phyloP scores from a whole-genome alignment of 2,888 invertebrate species.

The Empis stercorea region DNA sequence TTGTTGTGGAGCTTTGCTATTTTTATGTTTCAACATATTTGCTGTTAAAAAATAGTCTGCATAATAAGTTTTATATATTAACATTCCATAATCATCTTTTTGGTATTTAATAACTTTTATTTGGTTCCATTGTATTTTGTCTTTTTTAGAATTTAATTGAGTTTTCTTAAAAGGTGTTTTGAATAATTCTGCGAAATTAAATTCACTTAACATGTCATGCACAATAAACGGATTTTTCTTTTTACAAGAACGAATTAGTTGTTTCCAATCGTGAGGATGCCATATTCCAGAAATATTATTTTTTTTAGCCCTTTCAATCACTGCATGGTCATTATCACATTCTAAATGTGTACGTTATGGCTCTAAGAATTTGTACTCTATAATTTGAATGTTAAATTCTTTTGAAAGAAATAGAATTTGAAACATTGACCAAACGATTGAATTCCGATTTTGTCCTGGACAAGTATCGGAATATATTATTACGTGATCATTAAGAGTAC shows the following conservation, averaged over 20 bases:
- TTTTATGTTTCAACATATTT: neutral
- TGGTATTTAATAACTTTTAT: neutral
- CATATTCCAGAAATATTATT: neutral
- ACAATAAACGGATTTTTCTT: neutral
- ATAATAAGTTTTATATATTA: neutral
- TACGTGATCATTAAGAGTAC: neutral
- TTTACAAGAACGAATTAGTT: neutral
- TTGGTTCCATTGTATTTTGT: neutral
- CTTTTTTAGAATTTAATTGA: neutral
- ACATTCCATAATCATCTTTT: neutral
- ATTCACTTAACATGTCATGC: neutral
- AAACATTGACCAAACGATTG: slow-evolving; percentile 11
- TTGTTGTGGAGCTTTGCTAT: neutral
- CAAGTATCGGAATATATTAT: slow-evolving; percentile 7
- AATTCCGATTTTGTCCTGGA: slow-evolving; percentile 11
- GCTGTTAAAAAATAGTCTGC: neutral
- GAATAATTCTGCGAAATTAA: neutral
- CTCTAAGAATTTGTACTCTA: neutral
- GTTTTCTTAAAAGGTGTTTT: neutral
- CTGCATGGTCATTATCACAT: neutral
- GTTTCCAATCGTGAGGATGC: neutral
- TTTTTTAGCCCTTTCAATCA: neutral
- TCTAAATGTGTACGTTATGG: neutral
- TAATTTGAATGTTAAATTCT: neutral
- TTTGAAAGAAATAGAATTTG: neutral